A percentile compares a stretch with the other conserved stretches of the same genome.
These are phyloP conservation scores for Calypte anna DNA, from an alignment of 2,113 vertebrate species.

Conservation along the genomic window DNA sequence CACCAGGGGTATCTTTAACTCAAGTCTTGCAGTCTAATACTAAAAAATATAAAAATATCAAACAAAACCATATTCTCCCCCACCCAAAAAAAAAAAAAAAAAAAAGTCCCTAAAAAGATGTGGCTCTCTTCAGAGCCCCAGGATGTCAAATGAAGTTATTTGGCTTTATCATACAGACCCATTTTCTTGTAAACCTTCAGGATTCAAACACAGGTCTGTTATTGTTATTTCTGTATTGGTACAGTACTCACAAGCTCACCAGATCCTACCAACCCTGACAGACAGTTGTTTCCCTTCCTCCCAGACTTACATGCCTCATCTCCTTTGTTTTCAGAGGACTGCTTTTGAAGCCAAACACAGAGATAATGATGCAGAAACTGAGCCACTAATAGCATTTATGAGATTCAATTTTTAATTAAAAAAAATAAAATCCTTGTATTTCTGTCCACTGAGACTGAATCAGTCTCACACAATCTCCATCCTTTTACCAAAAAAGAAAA, in stretches of 20 bases:
- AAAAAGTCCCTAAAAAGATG: neutral
- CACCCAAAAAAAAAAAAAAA: neutral
- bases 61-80: too few species aligned
- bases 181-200: neutral
- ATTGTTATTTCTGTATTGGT: neutral
- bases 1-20: neutral
- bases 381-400: neutral
- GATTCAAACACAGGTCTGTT: neutral
- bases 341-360: neutral
- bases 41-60: neutral
- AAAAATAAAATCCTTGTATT: neutral
- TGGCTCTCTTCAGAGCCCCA: neutral
- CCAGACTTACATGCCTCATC: neutral
- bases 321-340: conserved; percentile 9
- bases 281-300: neutral
- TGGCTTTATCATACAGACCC: neutral
- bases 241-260: neutral
- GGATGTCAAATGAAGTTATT: neutral
- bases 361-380: neutral
- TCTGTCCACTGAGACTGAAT: conserved; percentile 2
- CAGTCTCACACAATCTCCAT: neutral
- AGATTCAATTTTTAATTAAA: conserved; percentile 41
- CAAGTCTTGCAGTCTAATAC: neutral
- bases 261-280: neutral
- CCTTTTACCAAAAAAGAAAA: neutral